Percentiles rank a stretch among this genome's conserved stretches.
These are phyloP conservation scores for Stenodera caucasica DNA, from an alignment of 2,888 invertebrate species.

Conservation along the genomic window DNA sequence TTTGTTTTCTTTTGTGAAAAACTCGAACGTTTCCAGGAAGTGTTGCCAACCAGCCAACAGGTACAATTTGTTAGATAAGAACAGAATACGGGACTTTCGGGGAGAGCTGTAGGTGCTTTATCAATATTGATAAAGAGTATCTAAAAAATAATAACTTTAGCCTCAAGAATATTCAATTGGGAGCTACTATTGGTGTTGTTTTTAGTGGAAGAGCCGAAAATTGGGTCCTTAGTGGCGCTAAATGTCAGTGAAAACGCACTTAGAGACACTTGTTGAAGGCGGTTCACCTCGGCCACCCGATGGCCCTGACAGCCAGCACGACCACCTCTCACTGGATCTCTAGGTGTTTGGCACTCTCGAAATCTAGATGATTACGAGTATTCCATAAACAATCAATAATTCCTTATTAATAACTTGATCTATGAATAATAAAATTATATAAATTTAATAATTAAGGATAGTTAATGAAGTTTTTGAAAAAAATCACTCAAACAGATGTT, in stretches of 20 bases:
- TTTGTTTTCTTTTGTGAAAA: neutral
- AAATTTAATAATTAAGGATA: no score
- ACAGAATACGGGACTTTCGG: neutral
- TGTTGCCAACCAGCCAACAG: neutral
- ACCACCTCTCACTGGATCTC: conserved; percentile 20
- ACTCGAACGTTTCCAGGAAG: neutral
- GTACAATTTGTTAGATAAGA: neutral
- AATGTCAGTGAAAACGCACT: conserved; percentile 24
- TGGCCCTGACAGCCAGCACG: conserved; percentile 24
- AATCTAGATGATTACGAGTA: neutral
- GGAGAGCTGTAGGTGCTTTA: conserved; percentile 13
- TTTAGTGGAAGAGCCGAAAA: no score
- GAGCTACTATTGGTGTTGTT: no score
- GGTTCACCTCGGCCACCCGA: conserved; percentile 29
- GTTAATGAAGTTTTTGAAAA: no score
- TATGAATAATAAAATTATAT: no score
- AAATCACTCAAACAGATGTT: neutral
- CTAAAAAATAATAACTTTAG: no score
- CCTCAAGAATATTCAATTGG: no score
- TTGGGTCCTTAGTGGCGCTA: conserved; percentile 17
- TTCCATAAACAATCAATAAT: neutral
- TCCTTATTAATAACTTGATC: no score
- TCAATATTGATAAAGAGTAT: no score
- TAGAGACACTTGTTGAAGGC: conserved; percentile 25
- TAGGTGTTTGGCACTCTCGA: neutral